Conservation (phyloP, 1,140 invertebrate species). For the Hetaerina americana region DNA sequence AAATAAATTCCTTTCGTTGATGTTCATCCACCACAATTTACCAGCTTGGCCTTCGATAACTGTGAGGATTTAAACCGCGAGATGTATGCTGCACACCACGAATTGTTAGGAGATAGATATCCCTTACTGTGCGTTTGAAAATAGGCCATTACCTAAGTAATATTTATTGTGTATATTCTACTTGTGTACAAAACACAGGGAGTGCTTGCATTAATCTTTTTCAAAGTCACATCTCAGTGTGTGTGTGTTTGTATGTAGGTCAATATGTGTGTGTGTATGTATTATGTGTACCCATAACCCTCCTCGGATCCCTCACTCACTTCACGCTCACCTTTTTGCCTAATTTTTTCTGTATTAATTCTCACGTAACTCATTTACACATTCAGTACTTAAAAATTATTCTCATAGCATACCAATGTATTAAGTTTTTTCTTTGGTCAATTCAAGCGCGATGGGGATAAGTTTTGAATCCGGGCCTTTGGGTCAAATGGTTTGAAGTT, state of each 20-base stretch:
- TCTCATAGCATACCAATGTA: background rate
- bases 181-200: background rate
- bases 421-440: background rate
- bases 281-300: background rate
- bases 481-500: background rate
- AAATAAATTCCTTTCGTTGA: background rate
- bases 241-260: background rate
- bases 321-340: background rate
- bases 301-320: background rate
- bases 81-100: background rate
- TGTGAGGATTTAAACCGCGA: background rate
- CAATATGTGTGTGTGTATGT: background rate
- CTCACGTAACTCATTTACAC: background rate
- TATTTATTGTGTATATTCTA: constrained; percentile 1
- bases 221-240: background rate
- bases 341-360: background rate
- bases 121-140: background rate
- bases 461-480: background rate
- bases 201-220: background rate
- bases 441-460: background rate
- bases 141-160: background rate
- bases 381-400: constrained; percentile 1
- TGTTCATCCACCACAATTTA: background rate
- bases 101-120: background rate
- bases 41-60: background rate